Conservation (phyloP, 2,113 vertebrate genomes). For the Anthoscopus minutus region DNA sequence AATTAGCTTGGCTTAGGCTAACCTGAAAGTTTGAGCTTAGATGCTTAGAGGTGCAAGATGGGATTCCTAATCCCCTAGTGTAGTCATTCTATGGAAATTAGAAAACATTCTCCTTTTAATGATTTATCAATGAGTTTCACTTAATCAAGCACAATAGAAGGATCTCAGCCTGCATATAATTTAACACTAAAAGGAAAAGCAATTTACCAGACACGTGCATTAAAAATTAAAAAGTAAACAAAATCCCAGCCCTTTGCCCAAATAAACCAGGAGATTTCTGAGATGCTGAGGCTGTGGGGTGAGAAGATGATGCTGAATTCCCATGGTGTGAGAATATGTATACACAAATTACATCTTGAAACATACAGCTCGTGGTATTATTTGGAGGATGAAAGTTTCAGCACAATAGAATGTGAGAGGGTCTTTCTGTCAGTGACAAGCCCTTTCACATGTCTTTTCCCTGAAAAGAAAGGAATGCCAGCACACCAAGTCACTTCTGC, state of each 20-base stretch:
- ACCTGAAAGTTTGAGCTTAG: background rate
- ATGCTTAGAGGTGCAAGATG: background rate
- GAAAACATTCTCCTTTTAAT: background rate
- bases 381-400: conserved; percentile 34
- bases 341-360: background rate
- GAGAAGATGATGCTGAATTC: background rate
- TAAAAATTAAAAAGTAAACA: background rate
- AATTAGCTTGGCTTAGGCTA: background rate
- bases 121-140: background rate
- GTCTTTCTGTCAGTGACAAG: conserved; percentile 68
- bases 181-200: background rate
- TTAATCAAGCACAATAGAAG: background rate
- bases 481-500: background rate
- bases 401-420: conserved; percentile 67
- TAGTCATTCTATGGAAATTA: background rate
- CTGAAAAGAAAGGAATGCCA: conserved; percentile 64
- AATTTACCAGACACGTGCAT: background rate
- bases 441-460: conserved; percentile 62
- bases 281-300: background rate
- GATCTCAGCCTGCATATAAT: background rate
- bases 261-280: background rate
- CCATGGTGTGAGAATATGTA: conserved; percentile 18
- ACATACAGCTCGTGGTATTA: background rate
- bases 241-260: background rate
- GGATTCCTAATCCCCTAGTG: background rate